phyloP scores from a whole-genome alignment of 2,888 invertebrate genomes.

The Euproctis similis region DNA sequence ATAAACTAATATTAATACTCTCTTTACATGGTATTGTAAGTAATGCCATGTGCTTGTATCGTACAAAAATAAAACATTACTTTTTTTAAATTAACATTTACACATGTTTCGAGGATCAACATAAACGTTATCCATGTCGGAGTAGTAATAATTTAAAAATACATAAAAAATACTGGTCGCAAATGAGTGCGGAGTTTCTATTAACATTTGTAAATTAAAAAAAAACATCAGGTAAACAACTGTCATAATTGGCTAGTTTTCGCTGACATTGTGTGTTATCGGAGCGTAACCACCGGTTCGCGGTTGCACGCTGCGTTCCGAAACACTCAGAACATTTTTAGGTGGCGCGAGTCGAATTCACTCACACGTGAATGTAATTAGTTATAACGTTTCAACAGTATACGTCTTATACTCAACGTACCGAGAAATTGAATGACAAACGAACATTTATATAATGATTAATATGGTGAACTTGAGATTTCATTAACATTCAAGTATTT shows the following conservation, averaged over 20 bases:
- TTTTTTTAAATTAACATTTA: too few relatives aligned
- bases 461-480: too few relatives aligned
- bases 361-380: constrained; percentile 19
- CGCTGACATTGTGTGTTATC: constrained; percentile 26
- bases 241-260: constrained; percentile 14
- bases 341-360: constrained; percentile 11
- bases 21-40: too few relatives aligned
- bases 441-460: too few relatives aligned
- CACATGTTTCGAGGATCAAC: background rate
- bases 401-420: constrained; percentile 4
- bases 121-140: background rate
- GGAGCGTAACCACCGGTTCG: constrained; percentile 26
- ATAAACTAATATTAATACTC: too few relatives aligned
- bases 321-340: constrained; percentile 14
- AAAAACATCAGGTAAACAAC: constrained; percentile 3
- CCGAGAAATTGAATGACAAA: background rate
- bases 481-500: too few relatives aligned
- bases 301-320: constrained; percentile 26
- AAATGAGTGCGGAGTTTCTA: too few relatives aligned
- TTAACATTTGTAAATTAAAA: constrained; percentile 1
- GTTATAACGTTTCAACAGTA: constrained; percentile 9
- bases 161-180: too few relatives aligned
- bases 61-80: too few relatives aligned
- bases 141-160: too few relatives aligned
- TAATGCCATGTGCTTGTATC: too few relatives aligned